Evolutionary conservation across 2,797 vertebrate genomes (phyloP).

Genomic region (Spinus olivaceus): DNA sequence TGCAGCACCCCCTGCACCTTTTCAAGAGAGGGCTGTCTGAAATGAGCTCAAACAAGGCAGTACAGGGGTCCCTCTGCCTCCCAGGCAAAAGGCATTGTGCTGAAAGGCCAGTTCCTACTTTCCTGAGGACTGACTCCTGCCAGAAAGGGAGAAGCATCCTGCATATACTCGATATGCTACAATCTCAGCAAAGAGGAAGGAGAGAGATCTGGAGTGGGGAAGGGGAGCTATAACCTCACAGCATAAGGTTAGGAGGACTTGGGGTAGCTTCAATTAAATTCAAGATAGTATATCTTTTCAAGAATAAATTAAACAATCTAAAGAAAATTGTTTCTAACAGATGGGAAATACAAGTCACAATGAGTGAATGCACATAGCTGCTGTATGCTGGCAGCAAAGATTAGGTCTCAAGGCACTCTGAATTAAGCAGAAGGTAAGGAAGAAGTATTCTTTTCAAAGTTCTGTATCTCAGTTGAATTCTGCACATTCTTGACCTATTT

Average conservation of each 20-base stretch:
- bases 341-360: background rate
- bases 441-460: background rate
- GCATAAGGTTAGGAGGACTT: background rate
- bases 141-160: background rate
- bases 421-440: background rate
- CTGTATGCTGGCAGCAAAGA: background rate
- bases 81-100: background rate
- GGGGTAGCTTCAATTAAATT: background rate
- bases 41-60: background rate
- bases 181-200: background rate
- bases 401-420: background rate
- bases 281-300: background rate
- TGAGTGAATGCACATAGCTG: background rate
- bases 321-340: background rate
- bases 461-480: background rate
- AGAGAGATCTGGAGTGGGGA: background rate
- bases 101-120: background rate
- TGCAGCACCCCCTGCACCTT: background rate
- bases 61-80: background rate
- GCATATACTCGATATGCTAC: background rate
- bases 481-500: background rate
- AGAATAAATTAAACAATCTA: background rate
- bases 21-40: background rate
- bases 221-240: fast-evolving
- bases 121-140: background rate